Conservation (phyloP, 2,113 vertebrate species). For the Cottus gobio region DNA sequence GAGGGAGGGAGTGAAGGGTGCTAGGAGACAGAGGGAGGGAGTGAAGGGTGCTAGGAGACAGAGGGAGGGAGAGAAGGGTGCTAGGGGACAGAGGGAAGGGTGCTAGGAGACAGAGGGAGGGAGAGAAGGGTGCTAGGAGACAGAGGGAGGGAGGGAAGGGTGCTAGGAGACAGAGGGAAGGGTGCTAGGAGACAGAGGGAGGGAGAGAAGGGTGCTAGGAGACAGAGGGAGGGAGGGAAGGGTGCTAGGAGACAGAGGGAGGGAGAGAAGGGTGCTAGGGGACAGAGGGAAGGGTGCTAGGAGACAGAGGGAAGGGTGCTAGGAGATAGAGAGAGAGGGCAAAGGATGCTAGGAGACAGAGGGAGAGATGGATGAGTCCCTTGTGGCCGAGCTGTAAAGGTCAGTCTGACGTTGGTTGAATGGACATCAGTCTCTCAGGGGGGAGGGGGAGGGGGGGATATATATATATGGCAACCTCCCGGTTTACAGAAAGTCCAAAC, state of each 20-base stretch:
- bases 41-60: too few species aligned
- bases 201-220: background rate
- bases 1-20: too few species aligned
- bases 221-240: background rate
- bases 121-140: background rate
- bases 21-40: too few species aligned
- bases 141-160: background rate
- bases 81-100: too few species aligned
- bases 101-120: too few species aligned
- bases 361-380: conserved; percentile 74
- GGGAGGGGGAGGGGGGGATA: background rate
- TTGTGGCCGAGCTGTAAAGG: conserved; percentile 67
- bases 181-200: background rate
- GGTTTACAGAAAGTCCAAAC: too few species aligned
- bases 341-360: conserved; percentile 50
- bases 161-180: background rate
- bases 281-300: background rate
- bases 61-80: too few species aligned
- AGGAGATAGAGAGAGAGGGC: too few species aligned
- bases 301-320: background rate
- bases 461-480: too few species aligned
- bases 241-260: too few species aligned
- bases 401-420: too few species aligned
- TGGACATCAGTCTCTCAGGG: too few species aligned
- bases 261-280: background rate